These are phyloP conservation scores for Teinopalpus imperialis DNA, from an alignment of 2,888 invertebrate genomes.

Conservation along the genomic window DNA sequence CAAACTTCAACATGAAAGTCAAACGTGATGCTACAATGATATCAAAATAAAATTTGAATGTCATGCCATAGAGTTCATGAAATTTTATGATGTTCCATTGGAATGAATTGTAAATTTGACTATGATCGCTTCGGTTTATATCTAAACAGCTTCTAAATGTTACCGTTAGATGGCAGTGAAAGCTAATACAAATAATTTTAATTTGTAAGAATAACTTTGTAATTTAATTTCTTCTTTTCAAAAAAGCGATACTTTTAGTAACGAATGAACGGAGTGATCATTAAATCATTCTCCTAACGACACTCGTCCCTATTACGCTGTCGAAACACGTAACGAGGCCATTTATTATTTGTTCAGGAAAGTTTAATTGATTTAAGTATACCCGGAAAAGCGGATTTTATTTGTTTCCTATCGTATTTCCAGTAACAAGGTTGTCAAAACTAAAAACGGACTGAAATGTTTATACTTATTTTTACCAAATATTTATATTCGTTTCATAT, in stretches of 20 bases:
- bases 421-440: background rate
- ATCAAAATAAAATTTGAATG: too few relatives aligned
- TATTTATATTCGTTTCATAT: background rate
- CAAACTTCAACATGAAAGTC: too few relatives aligned
- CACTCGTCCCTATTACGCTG: conserved; percentile 17
- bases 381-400: conserved; percentile 10
- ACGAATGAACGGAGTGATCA: conserved; percentile 13
- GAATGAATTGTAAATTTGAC: too few relatives aligned
- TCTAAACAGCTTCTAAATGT: background rate
- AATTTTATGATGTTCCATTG: too few relatives aligned
- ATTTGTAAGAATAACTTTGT: conserved; percentile 2
- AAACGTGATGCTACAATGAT: too few relatives aligned
- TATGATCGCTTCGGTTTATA: too few relatives aligned
- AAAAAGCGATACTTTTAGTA: conserved; percentile 9
- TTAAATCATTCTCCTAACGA: conserved; percentile 20
- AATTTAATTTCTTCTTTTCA: background rate
- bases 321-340: conserved; percentile 20
- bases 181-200: background rate
- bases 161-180: background rate
- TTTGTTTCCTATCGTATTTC: conserved; percentile 6
- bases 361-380: conserved; percentile 26
- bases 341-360: conserved; percentile 24
- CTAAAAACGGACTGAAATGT: too few relatives aligned
- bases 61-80: too few relatives aligned
- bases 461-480: too few relatives aligned